Evolutionary conservation across 2,888 invertebrate genomes (phyloP).

Genomic region (Euspilapteryx auroguttella): DNA sequence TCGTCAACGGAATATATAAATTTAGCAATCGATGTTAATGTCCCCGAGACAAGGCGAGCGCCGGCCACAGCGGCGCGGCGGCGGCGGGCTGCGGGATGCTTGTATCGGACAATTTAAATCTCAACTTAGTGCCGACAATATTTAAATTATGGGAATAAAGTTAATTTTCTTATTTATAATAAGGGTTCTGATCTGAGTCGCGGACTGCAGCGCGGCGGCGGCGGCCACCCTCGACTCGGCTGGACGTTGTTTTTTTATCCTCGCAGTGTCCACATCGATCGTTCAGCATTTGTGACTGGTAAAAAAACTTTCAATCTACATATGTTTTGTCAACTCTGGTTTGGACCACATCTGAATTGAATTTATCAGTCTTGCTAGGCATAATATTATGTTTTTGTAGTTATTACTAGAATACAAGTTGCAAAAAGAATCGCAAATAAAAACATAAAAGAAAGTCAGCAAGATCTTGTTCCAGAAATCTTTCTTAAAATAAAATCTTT

Average conservation of each 20-base stretch:
- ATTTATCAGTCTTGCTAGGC: conserved; percentile 53
- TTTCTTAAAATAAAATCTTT: too few relatives aligned
- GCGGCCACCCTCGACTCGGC: not conserved
- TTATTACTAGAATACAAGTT: too few relatives aligned
- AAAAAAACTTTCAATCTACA: conserved; percentile 59
- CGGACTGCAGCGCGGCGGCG: conserved; percentile 26
- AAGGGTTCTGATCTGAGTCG: conserved; percentile 25
- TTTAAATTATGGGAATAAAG: conserved; percentile 58
- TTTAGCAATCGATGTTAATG: conserved; percentile 36
- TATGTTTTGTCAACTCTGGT: conserved; percentile 55
- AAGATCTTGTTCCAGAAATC: too few relatives aligned
- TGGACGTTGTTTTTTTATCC: conserved; percentile 24
- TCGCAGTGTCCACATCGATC: conserved; percentile 32
- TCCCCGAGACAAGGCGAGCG: conserved; percentile 28
- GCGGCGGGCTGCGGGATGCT: too few relatives aligned
- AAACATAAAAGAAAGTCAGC: too few relatives aligned
- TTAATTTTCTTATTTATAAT: conserved; percentile 58
- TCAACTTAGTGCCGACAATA: conserved; percentile 21
- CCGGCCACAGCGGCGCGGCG: too few relatives aligned
- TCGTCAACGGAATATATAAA: conserved; percentile 40
- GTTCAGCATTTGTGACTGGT: conserved; percentile 46
- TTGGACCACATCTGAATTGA: conserved; percentile 53
- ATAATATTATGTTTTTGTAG: too few relatives aligned
- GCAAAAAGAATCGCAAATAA: too few relatives aligned
- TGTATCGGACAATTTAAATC: conserved; percentile 14